Conservation (phyloP, 2,888 invertebrate genomes). For the Ectemnius lituratus region DNA sequence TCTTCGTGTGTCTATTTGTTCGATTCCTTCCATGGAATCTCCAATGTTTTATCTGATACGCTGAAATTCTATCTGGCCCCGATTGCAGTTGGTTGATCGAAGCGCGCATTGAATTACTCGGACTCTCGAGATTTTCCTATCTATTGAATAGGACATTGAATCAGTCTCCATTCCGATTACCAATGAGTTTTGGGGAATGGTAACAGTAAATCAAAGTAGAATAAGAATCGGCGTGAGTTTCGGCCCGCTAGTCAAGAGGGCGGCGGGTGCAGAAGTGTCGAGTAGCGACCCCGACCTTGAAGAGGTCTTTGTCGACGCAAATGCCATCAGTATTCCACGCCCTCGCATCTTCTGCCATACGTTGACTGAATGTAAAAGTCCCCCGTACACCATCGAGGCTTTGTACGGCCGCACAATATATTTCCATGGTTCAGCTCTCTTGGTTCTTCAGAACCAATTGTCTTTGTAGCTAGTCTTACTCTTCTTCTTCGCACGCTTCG, state of each 20-base stretch:
- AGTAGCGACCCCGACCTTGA: slow-evolving; percentile 73
- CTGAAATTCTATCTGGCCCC: neutral
- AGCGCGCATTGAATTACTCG: no score
- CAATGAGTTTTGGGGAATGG: slow-evolving; percentile 30
- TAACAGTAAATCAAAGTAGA: slow-evolving; percentile 23
- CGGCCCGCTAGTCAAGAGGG: slow-evolving; percentile 39
- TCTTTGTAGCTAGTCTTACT: slow-evolving; percentile 27
- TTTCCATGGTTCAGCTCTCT: slow-evolving; percentile 34
- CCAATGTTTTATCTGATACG: neutral
- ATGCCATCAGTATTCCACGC: slow-evolving; percentile 75
- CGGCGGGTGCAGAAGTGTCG: slow-evolving; percentile 54
- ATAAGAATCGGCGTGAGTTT: slow-evolving; percentile 52
- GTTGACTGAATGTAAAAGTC: slow-evolving; percentile 68
- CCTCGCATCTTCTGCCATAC: slow-evolving; percentile 71
- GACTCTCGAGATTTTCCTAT: no score
- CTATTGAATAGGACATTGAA: no score
- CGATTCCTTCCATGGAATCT: neutral
- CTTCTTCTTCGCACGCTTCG: slow-evolving; percentile 9
- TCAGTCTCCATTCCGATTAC: no score
- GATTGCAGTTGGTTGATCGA: slow-evolving; percentile 3
- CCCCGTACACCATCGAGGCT: slow-evolving; percentile 35
- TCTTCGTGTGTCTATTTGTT: no score
- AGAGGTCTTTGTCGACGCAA: slow-evolving; percentile 75
- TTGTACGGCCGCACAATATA: slow-evolving; percentile 51
- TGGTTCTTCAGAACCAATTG: slow-evolving; percentile 1